phyloP scores from a whole-genome alignment of 2,113 vertebrate species.

The Ibidorhyncha struthersii region DNA sequence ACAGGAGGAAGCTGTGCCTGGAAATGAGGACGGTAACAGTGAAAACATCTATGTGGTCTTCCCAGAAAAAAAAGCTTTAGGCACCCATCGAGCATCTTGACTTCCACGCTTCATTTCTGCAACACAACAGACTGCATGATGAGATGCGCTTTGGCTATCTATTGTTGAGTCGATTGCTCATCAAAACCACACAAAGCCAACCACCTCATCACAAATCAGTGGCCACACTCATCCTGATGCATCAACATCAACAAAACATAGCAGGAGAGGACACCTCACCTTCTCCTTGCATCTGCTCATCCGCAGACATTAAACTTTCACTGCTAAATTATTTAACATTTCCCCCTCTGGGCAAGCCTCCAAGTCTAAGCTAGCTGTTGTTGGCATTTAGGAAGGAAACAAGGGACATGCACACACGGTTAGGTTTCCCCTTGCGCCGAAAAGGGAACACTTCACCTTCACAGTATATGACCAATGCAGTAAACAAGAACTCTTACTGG shows the following conservation, averaged over 20 bases:
- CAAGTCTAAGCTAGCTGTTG: neutral
- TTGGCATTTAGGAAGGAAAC: neutral
- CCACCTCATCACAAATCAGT: neutral
- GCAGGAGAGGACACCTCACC: neutral
- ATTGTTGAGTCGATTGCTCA: neutral
- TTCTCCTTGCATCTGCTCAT: neutral
- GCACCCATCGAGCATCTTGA: neutral
- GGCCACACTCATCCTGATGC: neutral
- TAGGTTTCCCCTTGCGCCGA: neutral
- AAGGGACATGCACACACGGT: neutral
- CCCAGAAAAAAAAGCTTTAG: neutral
- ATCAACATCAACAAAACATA: neutral
- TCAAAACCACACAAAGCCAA: neutral
- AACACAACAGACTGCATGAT: neutral
- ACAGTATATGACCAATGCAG: neutral
- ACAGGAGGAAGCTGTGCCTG: neutral
- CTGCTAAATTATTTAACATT: neutral
- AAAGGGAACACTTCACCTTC: accelerated
- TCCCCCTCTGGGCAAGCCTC: neutral
- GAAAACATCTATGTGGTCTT: neutral
- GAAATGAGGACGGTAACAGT: neutral
- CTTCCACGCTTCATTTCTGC: neutral
- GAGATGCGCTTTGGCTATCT: neutral
- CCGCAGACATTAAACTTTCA: neutral
- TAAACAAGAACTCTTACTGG: neutral